Conservation (phyloP, 2,797 vertebrate species). For the Dromococcyx pavoninus region DNA sequence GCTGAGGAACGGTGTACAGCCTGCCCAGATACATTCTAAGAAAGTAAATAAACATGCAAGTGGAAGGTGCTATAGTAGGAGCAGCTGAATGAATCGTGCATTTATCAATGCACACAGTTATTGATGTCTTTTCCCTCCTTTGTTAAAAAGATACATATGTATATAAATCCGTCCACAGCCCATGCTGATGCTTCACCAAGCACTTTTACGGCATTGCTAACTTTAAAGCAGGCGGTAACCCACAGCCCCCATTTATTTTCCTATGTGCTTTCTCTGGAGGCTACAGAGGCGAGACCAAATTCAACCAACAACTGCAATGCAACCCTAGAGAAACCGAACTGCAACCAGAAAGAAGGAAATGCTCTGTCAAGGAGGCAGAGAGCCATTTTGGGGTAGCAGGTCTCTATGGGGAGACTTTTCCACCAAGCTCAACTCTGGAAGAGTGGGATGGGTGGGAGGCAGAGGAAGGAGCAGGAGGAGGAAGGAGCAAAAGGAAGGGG, state of each 20-base stretch:
- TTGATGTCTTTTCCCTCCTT: conserved; percentile 14
- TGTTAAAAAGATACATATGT: neutral
- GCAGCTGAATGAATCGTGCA: conserved; percentile 35
- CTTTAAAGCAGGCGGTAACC: neutral
- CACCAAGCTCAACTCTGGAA: neutral
- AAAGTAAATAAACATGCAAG: conserved; percentile 49
- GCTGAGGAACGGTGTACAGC: conserved; percentile 19
- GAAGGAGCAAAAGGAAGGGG: neutral
- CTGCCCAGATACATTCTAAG: conserved; percentile 9
- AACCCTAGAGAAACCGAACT: neutral
- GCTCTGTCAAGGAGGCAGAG: neutral
- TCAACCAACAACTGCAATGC: neutral
- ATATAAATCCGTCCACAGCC: neutral
- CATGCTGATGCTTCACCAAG: neutral
- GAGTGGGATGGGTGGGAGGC: neutral
- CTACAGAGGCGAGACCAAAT: neutral
- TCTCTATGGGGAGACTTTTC: neutral
- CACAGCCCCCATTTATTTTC: neutral
- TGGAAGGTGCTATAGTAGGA: conserved; percentile 48
- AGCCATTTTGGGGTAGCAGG: neutral
- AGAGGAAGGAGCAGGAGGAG: neutral
- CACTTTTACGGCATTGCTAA: neutral
- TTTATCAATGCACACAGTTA: conserved; percentile 32
- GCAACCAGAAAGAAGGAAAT: neutral
- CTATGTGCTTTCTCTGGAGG: neutral